Percentiles rank a stretch among this genome's conserved stretches.
Conservation (phyloP, 2,888 invertebrate genomes). For the Netelia virgata region DNA sequence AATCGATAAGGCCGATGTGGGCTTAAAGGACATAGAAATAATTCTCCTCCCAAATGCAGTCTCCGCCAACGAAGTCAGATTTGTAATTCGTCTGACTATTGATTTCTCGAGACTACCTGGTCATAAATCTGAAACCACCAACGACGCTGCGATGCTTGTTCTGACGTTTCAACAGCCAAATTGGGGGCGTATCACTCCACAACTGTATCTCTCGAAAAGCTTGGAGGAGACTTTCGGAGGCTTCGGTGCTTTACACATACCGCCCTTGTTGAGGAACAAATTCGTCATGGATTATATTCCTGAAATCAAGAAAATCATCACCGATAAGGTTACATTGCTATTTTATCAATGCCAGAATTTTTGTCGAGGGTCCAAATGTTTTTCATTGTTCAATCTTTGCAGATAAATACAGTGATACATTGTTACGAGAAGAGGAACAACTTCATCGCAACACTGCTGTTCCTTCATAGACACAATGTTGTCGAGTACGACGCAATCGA, state of each 20-base stretch:
- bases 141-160: slow-evolving; percentile 86
- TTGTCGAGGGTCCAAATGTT: background rate
- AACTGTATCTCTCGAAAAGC: slow-evolving; percentile 85
- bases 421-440: slow-evolving; percentile 68
- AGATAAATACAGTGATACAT: slow-evolving; percentile 73
- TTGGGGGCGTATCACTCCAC: slow-evolving; percentile 83
- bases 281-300: slow-evolving; percentile 87
- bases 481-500: slow-evolving; percentile 85
- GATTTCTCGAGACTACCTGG: slow-evolving; percentile 88
- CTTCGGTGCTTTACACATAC: slow-evolving; percentile 83
- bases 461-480: slow-evolving; percentile 80
- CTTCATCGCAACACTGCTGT: slow-evolving; percentile 77
- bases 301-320: slow-evolving; percentile 86
- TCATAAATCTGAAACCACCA: slow-evolving; percentile 85
- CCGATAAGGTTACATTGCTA: slow-evolving; percentile 85
- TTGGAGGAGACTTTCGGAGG: slow-evolving; percentile 86
- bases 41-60: slow-evolving; percentile 87
- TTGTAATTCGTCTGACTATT: slow-evolving; percentile 88
- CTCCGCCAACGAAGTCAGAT: slow-evolving; percentile 85
- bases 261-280: slow-evolving; percentile 83
- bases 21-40: slow-evolving; percentile 89
- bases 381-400: slow-evolving; percentile 49
- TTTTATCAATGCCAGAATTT: slow-evolving; percentile 1
- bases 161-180: slow-evolving; percentile 87
- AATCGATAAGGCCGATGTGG: slow-evolving; percentile 86